These are phyloP conservation scores for Elmis aenea DNA, from an alignment of 2,888 invertebrate genomes.

Conservation along the genomic window DNA sequence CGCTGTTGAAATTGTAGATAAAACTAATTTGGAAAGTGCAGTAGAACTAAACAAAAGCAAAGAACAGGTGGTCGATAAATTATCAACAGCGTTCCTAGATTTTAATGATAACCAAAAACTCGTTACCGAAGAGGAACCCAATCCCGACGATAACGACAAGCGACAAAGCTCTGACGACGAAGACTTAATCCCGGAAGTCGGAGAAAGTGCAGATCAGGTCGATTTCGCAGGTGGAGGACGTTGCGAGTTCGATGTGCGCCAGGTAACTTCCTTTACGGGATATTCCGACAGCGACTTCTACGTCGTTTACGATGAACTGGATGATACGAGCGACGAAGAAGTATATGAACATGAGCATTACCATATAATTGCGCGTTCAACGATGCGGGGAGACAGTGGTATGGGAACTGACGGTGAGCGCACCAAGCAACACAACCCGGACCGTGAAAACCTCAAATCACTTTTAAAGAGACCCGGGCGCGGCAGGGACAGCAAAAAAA, in stretches of 20 bases:
- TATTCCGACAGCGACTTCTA: conserved; percentile 30
- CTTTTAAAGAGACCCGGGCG: conserved; percentile 71
- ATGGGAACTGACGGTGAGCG: conserved; percentile 45
- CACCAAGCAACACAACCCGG: conserved; percentile 53
- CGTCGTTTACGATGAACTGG: conserved; percentile 44
- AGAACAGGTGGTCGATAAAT: conserved; percentile 32
- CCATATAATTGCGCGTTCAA: conserved; percentile 27
- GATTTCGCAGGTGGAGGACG: conserved; percentile 23
- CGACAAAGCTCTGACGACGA: neutral
- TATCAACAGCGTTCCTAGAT: conserved; percentile 11
- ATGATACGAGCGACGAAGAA: conserved; percentile 27
- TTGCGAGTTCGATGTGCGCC: conserved; percentile 40
- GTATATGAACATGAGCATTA: conserved; percentile 25
- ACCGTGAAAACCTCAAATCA: conserved; percentile 62
- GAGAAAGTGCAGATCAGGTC: conserved; percentile 4
- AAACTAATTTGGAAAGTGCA: conserved; percentile 4
- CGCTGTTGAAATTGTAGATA: conserved; percentile 4
- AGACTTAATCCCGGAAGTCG: too few species aligned
- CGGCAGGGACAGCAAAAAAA: conserved; percentile 50
- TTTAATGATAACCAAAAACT: conserved; percentile 25
- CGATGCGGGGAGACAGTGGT: conserved; percentile 42
- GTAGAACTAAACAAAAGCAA: conserved; percentile 13
- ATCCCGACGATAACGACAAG: conserved; percentile 1
- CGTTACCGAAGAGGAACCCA: too few species aligned
- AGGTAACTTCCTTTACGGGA: conserved; percentile 29